phyloP scores from a whole-genome alignment of 2,888 invertebrate genomes.

The Antheraea yamamai region DNA sequence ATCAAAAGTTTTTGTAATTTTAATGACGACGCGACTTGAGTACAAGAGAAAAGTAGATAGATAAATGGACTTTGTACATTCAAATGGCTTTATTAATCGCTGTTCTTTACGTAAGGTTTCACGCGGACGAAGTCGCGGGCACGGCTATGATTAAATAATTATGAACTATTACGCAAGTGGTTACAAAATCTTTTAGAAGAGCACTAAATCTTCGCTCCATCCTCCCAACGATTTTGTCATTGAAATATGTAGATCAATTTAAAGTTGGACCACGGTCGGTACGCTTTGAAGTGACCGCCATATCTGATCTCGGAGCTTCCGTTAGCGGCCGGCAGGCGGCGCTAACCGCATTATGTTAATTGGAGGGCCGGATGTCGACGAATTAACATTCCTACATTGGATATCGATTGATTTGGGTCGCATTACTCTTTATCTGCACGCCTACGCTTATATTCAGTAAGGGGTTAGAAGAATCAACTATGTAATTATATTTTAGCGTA shows the following conservation, averaged over 20 bases:
- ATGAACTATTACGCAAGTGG: background rate
- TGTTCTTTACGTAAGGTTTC: no score
- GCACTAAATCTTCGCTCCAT: background rate
- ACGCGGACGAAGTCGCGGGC: background rate
- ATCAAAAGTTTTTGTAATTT: no score
- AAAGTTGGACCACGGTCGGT: background rate
- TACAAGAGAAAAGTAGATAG: no score
- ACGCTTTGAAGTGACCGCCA: conserved; percentile 1
- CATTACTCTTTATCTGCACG: conserved; percentile 4
- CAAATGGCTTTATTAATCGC: no score
- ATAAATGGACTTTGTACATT: no score
- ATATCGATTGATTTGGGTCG: conserved; percentile 14
- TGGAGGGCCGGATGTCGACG: conserved; percentile 12
- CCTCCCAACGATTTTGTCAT: background rate
- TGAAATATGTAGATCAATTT: conserved; percentile 8
- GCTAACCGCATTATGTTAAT: conserved; percentile 10
- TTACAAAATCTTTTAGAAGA: background rate
- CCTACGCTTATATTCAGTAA: background rate
- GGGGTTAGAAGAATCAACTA: background rate
- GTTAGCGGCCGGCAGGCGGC: conserved; percentile 10
- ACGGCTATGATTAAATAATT: background rate
- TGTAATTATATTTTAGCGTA: background rate
- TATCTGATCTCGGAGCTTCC: conserved; percentile 7
- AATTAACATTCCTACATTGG: conserved; percentile 10
- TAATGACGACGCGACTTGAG: no score